Conservation (phyloP, 2,113 vertebrate genomes). For the Tetrao urogallus region DNA sequence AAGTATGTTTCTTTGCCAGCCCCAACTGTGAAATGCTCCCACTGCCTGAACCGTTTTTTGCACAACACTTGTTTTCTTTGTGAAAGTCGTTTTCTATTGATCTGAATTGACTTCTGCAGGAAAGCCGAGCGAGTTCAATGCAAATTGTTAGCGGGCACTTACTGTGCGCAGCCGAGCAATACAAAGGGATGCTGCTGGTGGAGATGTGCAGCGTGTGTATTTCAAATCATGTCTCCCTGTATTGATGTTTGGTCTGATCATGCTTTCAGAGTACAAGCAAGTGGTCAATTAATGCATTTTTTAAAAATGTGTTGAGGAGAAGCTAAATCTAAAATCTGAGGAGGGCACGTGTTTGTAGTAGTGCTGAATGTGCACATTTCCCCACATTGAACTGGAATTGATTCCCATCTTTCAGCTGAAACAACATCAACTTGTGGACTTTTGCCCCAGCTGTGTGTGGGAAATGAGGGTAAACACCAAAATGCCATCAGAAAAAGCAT, state of each 20-base stretch:
- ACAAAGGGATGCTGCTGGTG: neutral
- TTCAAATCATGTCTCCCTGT: constrained; percentile 39
- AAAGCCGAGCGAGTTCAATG: constrained; percentile 41
- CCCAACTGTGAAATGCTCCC: constrained; percentile 25
- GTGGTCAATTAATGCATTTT: constrained; percentile 54
- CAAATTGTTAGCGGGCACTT: neutral
- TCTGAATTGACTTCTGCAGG: constrained; percentile 62
- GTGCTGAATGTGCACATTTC: constrained; percentile 7
- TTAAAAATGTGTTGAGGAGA: constrained; percentile 33
- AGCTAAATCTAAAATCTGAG: neutral
- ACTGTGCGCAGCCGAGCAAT: constrained; percentile 44
- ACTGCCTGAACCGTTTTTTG: constrained; percentile 43
- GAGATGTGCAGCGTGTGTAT: neutral
- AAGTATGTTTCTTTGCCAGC: constrained; percentile 33
- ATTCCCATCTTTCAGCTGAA: constrained; percentile 22
- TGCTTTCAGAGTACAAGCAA: constrained; percentile 27
- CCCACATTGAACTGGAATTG: constrained; percentile 12
- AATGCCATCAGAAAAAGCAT: neutral
- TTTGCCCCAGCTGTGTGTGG: neutral
- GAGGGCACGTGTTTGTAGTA: neutral
- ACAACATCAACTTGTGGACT: neutral
- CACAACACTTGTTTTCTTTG: constrained; percentile 67
- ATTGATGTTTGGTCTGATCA: constrained; percentile 49
- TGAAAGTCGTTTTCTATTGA: constrained; percentile 62
- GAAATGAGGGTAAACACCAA: neutral